Evolutionary conservation across 2,888 invertebrate genomes (phyloP).

Genomic region (Gasteruption jaculator): DNA sequence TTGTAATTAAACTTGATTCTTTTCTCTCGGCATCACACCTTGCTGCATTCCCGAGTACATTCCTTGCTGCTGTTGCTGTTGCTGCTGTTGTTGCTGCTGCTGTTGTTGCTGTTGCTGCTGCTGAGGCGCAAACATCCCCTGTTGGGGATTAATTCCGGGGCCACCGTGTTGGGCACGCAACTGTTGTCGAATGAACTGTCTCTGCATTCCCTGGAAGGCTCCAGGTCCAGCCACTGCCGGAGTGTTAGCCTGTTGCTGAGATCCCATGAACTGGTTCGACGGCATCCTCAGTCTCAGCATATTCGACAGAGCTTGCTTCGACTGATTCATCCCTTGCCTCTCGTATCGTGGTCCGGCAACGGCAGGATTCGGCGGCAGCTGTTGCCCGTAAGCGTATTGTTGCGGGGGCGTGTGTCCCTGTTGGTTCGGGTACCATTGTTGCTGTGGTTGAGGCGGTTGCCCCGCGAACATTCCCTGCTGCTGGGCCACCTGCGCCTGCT

Average conservation of each 20-base stretch:
- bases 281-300: constrained; percentile 79
- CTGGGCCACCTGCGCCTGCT: constrained; percentile 44
- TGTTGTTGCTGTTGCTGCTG: constrained; percentile 52
- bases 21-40: constrained; percentile 26
- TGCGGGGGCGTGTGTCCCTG: constrained; percentile 42
- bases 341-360: constrained; percentile 46
- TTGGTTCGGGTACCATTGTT: constrained; percentile 49
- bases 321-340: constrained; percentile 60
- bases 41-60: constrained; percentile 63
- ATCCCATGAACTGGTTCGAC: constrained; percentile 52
- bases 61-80: constrained; percentile 54
- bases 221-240: constrained; percentile 42
- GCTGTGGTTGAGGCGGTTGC: constrained; percentile 52
- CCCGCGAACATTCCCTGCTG: constrained; percentile 49
- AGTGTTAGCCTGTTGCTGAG: constrained; percentile 42
- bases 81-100: constrained; percentile 32
- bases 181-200: constrained; percentile 51
- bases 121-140: constrained; percentile 53
- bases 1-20: constrained; percentile 21
- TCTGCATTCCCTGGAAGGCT: constrained; percentile 49
- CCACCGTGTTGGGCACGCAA: constrained; percentile 47
- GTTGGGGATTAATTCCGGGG: constrained; percentile 51
- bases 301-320: constrained; percentile 81
- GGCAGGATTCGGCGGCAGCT: constrained; percentile 48
- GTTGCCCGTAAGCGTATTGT: constrained; percentile 54